Evolutionary conservation across 1,140 invertebrate species (phyloP), one percentile per base, ranked within the genome.

Genomic region (Tetragonula clypearis): DNA sequence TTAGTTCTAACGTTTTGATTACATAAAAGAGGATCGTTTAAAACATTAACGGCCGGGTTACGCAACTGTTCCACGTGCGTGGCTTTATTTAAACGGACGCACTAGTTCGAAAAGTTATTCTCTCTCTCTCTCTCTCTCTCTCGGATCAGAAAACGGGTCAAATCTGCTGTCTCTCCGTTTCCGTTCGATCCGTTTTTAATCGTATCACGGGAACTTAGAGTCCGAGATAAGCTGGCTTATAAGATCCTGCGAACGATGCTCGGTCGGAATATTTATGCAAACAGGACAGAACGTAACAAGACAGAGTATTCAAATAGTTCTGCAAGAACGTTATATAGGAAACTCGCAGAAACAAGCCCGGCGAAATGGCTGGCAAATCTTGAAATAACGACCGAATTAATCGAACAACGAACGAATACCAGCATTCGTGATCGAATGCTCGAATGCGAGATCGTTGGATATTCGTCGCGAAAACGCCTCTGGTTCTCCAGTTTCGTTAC

Each of bases 401-500:
- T 41, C 30, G 62, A 15, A 60, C 12, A 21, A 60, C 21, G 21
- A 35, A 35, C 11, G 19, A 19, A 21, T 4, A 12, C 15, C 49
- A 12, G 12, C 0, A 4, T 14, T 49, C 11, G 26, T 11, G 49
- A 78, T 78, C 21, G 76, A 72, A 72, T 35, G 23, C 72, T 14
- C 66, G 41, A 30, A 49, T 1, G 6, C 23, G 49, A 30, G 6
- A 23, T 76, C 74, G 23, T 41, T 30, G 55, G 55, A 69, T 19
- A 19, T 62, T 35, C 55, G 76, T 8, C 1, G n/a, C 5, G 26
- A 56, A 49, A 55, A 11, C 58, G n/a, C 41, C 49, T 4, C 19
- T 30, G 30, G 17, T 26, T 60, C 60, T 30, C 73, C 66, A 74
- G 75, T 79, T 79, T 73, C 82, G 72, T 89, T 88, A 79, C 73